Evolutionary conservation across 2,113 vertebrate species (phyloP), one percentile per base, ranked within the genome.

Genomic region (Bubo scandiacus): DNA sequence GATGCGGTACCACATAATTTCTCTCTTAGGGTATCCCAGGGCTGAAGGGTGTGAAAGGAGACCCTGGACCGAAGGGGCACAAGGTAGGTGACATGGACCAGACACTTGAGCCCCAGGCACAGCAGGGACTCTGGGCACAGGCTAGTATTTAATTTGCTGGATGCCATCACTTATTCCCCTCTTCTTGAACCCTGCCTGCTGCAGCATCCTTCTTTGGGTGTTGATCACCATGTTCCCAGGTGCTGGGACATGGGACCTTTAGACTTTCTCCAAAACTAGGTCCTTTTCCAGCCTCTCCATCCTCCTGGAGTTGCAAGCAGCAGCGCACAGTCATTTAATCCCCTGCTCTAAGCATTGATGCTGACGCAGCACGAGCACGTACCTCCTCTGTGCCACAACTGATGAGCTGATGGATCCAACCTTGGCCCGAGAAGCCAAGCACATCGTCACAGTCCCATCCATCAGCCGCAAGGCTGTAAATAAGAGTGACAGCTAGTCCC

Each of bases 1-100:
- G 67, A 83, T 51, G 40, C 1, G 4, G n/a, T 43, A 25, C 57
- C 1, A 0, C 45, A 2, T 62, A 5, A 5, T 40, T 85, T 78
- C 92, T 81, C 89, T 32, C 89, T 23, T 38, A 98, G 99, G 99
- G 99, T 83, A 96, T 97, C 45, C 96, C 94, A 1, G 99, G 99
- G 52, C 92, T 97, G 59, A 98, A 94, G 66, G 99, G 99, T 80
- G 75, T 96, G 16, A 92, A 49, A 15, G 99, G 99, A 47, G 97
- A 97, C n/a, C 92, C 92, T 9, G 99, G 99, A 34, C 91, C 62
- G 1, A 98, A 98, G 52, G 99, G 98, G 29, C 89, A 78, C 83
- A 97, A 98, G 98, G 99, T 99, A 94, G 29, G 97, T 38, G 71
- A 34, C 27, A 8, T 0, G 15, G 11, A 14, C 36, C 1, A 3